Base-by-base conservation (phyloP, 2,797 vertebrate species). In the Girardinus metallicus region DNA sequence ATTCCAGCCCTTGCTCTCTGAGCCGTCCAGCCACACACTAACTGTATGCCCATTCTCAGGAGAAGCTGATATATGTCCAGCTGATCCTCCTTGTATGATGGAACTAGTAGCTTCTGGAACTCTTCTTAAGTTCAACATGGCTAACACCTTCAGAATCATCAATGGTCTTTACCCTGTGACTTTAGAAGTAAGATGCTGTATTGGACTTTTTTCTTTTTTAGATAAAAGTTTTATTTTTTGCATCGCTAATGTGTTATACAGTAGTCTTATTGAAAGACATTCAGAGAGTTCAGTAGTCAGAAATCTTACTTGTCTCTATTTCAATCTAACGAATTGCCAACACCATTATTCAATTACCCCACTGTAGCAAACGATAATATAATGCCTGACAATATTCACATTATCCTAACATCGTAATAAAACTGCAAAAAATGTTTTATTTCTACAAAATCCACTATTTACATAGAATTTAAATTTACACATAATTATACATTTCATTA, bases 11-110 rank as follows among this genome's bases (percentile, higher is more conserved):
- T 83, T 93, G 0, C 82, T 94, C 79, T 91, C 93, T 60, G 36
- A 29, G 6, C 31, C 83, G 21, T 73, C 92, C 86, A 92, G 91
- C 0, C 90, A 91, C 0, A 95, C 95, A 21, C 90, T 99, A 91
- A 98, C 97, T 0, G 95, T 99, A 83, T 98, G 95, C 66, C 97
- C 98, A 0, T 99, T 98, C 93, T 96, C 97, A 0, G 97, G 97
- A 26, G 96, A 98, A 78, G 93, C 93, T 0, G 98, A 98, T 89
- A 97, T 99, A 90, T 98, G 97, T 51, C 98, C 97, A 0, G 83
- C 91, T 0, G 96, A 96, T 51, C 91, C 93, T 0, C 87, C 93
- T 15, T 94, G 92, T 87, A 94, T 94, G 81, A 91, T 90, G 4
- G 95, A 97, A 72, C 88, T 97, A 89, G 95, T 96, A 16, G 88